Evolutionary conservation across 2,113 vertebrate genomes (phyloP), one percentile per base, ranked within the genome.

Genomic region (Centropus bengalensis): DNA sequence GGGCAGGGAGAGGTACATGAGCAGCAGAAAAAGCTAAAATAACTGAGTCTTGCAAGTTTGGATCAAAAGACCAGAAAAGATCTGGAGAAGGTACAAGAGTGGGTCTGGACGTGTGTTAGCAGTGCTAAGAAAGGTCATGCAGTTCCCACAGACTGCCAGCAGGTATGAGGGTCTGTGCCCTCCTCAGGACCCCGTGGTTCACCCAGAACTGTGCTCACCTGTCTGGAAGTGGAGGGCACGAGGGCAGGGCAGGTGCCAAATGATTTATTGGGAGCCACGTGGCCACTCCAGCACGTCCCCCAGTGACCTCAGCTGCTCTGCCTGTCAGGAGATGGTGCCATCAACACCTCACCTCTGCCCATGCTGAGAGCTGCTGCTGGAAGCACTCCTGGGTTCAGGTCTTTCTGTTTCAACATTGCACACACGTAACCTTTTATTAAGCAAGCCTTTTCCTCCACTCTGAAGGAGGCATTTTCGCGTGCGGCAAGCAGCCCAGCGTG

Each of bases 161-260:
- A 32, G 6, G 13, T 7, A 10, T 2, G 71, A 55, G 62, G 69
- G 38, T 16, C 66, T 49, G 62, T 56, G 45, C 28, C 0, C 26
- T 32, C 24, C 47, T 44, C 16, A 2, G 63, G 4, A n/a, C 16
- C 38, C 59, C 7, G 32, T 49, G 52, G 10, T 49, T 26, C 26
- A 12, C 1, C 40, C 67, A 32, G n/a, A 0, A 13, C 4, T 30
- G 54, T 40, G n/a, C 59, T 59, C 73, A 15, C 10, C 38, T 7
- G 9, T 1, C 42, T 27, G 56, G n/a, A 40, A 36, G 6, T 9
- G 12, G 36, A 1, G 6, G 60, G 40, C 67, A 38, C 32, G 0
- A 36, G 36, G 7, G 36, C 7, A 22, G 42, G 26, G 49, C 67
- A 59, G 78, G 19, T 23, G 28, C 36, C 62, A 60, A 63, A 40